phyloP scores from a whole-genome alignment of 2,797 vertebrate genomes.

The Poecilia wingei region DNA sequence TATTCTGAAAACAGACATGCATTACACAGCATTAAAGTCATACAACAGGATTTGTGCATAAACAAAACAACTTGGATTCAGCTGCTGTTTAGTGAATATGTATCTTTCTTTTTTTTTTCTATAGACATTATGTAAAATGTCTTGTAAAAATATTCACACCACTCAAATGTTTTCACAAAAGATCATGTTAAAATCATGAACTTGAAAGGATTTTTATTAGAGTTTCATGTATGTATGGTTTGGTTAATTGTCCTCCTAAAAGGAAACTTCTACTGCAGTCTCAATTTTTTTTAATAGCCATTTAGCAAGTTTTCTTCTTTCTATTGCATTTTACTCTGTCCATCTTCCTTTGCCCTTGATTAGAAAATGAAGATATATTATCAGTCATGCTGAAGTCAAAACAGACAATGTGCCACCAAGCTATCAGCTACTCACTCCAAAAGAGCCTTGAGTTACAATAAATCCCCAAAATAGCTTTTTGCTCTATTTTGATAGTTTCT shows the following conservation, averaged over 20 bases:
- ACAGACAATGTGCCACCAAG: conserved; percentile 31
- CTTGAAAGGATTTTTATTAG: background rate
- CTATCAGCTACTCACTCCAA: conserved; percentile 24
- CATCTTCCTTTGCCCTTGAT: conserved; percentile 28
- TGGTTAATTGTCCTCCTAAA: background rate
- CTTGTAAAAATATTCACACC: background rate
- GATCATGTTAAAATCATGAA: background rate
- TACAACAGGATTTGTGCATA: background rate
- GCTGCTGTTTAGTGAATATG: background rate
- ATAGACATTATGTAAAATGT: background rate
- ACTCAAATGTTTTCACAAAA: background rate
- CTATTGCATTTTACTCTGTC: background rate
- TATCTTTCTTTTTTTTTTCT: background rate
- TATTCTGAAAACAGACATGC: background rate
- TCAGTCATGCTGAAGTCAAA: conserved; percentile 54
- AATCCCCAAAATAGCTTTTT: conserved; percentile 37
- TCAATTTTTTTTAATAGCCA: background rate
- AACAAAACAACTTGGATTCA: background rate
- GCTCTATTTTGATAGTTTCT: conserved; percentile 30
- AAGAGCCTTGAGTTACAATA: conserved; percentile 44
- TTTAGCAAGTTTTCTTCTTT: background rate
- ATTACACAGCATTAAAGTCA: background rate
- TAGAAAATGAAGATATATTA: conserved; percentile 20
- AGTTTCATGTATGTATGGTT: background rate
- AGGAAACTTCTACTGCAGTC: background rate